phyloP scores from a whole-genome alignment of 2,797 vertebrate genomes.

The Acanthurus lineatus region DNA sequence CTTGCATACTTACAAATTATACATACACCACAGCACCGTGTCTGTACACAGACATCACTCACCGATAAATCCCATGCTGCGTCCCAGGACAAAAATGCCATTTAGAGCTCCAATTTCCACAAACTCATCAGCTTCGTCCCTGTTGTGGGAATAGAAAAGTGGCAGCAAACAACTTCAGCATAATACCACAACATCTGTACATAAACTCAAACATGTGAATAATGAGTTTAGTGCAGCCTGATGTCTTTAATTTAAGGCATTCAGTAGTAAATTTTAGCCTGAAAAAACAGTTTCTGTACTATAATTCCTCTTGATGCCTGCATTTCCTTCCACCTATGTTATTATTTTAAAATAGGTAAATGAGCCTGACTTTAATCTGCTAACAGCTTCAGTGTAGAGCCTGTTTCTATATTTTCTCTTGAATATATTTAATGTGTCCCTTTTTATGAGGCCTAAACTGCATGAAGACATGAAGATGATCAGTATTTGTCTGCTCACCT shows the following conservation, averaged over 20 bases:
- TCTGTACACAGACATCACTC: constrained; percentile 64
- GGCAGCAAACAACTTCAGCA: not conserved
- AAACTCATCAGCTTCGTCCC: constrained; percentile 98
- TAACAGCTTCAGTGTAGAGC: too few species aligned
- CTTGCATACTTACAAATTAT: not conserved
- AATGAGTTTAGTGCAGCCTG: not conserved
- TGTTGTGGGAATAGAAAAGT: constrained; percentile 60
- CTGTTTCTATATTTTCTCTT: too few species aligned
- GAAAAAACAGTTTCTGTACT: not conserved
- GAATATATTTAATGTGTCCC: too few species aligned
- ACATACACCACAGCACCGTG: not conserved
- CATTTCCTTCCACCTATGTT: not conserved
- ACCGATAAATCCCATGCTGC: constrained; percentile 99
- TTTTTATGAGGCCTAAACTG: too few species aligned
- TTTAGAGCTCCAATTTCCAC: constrained; percentile 98
- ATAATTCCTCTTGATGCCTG: not conserved
- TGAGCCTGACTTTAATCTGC: not conserved
- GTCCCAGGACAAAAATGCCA: constrained; percentile 97
- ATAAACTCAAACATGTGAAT: not conserved
- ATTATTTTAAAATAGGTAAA: not conserved
- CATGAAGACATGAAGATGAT: too few species aligned
- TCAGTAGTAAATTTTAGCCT: too few species aligned
- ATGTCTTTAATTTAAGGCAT: not conserved
- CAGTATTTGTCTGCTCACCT: constrained; percentile 82
- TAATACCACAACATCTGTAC: constrained; percentile 31